Evolutionary conservation across 2,888 invertebrate genomes (phyloP).

Genomic region (Lasiommata megera): DNA sequence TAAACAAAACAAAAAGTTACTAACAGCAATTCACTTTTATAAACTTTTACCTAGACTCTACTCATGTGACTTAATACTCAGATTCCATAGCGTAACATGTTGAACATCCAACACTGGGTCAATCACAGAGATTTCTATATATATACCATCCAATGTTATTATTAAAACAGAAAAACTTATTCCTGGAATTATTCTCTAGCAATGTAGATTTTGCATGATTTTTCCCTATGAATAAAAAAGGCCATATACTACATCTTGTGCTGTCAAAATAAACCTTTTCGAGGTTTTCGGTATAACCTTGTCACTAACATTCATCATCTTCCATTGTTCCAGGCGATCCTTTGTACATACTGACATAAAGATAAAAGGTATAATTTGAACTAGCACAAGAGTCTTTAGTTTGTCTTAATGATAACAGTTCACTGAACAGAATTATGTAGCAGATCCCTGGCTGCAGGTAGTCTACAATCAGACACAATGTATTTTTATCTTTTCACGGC

Average conservation of each 20-base stretch:
- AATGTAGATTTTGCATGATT: conserved; percentile 72
- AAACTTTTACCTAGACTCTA: conserved; percentile 68
- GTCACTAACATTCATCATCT: conserved; percentile 74
- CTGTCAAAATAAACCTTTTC: conserved; percentile 66
- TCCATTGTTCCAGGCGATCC: conserved; percentile 67
- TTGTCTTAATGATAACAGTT: conserved; percentile 47
- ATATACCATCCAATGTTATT: conserved; percentile 64
- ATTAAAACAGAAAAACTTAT: conserved; percentile 67
- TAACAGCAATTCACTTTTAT: conserved; percentile 72
- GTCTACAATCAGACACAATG: too few species aligned
- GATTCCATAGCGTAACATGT: conserved; percentile 65
- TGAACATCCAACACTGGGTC: conserved; percentile 68
- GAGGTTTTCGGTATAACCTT: conserved; percentile 50
- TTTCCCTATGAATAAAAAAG: conserved; percentile 62
- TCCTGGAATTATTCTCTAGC: conserved; percentile 55
- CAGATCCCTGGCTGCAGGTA: too few species aligned
- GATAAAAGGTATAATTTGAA: conserved; percentile 62
- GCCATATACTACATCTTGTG: conserved; percentile 57
- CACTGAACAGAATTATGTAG: conserved; percentile 33
- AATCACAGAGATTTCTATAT: conserved; percentile 76
- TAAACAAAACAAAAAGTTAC: conserved; percentile 76
- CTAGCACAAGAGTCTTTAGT: conserved; percentile 54
- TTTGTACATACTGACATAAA: conserved; percentile 71
- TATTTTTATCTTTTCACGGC: too few species aligned
- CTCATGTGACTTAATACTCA: conserved; percentile 64